Evolutionary conservation across 2,113 vertebrate genomes (phyloP).

Genomic region (Tichodroma muraria): DNA sequence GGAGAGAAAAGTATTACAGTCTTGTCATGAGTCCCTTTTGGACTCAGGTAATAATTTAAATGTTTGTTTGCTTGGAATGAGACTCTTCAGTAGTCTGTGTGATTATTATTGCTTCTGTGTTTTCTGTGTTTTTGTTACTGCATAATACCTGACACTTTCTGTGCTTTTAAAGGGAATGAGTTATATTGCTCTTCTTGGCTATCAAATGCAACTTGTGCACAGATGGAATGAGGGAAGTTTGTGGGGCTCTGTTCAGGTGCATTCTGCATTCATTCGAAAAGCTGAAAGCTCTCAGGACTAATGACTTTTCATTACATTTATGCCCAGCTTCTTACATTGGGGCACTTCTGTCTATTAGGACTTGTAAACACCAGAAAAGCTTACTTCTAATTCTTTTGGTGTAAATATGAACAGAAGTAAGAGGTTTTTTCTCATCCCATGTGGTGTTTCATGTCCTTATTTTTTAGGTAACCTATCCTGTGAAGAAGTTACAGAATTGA

Average conservation of each 20-base stretch:
- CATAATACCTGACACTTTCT: background rate
- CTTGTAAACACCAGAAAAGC: background rate
- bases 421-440: background rate
- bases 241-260: background rate
- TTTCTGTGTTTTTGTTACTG: background rate
- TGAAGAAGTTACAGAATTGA: background rate
- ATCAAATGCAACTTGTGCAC: background rate
- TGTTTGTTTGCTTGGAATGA: background rate
- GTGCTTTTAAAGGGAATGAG: background rate
- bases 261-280: background rate
- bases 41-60: background rate
- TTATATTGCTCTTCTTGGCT: background rate
- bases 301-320: background rate
- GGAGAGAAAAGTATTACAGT: background rate
- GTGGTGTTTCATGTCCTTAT: background rate
- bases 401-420: background rate
- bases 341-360: background rate
- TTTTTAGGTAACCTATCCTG: background rate
- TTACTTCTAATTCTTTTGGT: background rate
- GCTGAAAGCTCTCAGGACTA: background rate
- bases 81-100: background rate
- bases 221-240: background rate
- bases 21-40: background rate
- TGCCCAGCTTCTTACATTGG: background rate
- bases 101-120: background rate